Percentiles rank a stretch among this genome's conserved stretches.
Evolutionary conservation across 2,888 invertebrate genomes (phyloP).

Genomic region (Opisthograptis luteolata): DNA sequence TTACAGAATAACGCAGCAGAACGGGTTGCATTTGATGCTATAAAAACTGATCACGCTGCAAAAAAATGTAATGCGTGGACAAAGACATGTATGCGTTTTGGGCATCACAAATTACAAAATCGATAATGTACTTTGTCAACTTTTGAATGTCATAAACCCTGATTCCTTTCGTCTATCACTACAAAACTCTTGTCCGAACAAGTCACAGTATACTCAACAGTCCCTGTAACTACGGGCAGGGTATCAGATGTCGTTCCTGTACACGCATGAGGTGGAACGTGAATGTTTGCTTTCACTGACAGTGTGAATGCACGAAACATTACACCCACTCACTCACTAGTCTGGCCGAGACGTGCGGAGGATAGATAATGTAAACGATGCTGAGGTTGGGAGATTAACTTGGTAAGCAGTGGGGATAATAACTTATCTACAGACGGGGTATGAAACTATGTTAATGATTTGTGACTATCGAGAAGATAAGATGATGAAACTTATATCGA

Average conservation of each 20-base stretch:
- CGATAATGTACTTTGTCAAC: neutral
- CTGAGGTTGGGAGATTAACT: conserved; percentile 26
- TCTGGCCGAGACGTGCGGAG: conserved; percentile 44
- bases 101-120: no score
- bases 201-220: conserved; percentile 5
- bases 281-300: conserved; percentile 77
- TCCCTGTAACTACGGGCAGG: conserved; percentile 61
- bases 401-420: conserved; percentile 7
- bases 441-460: conserved; percentile 10
- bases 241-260: conserved; percentile 72
- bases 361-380: conserved; percentile 31
- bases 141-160: neutral
- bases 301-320: conserved; percentile 70
- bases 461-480: neutral
- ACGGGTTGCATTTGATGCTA: no score
- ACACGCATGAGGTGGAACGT: conserved; percentile 73
- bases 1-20: no score
- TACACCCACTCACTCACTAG: conserved; percentile 61
- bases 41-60: no score
- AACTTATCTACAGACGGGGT: conserved; percentile 1
- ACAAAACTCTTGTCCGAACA: conserved; percentile 12
- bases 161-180: neutral
- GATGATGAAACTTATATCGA: neutral
- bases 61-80: no score
- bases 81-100: no score